Conservation (phyloP, 2,113 vertebrate species). For the Emydocephalus ijimae region DNA sequence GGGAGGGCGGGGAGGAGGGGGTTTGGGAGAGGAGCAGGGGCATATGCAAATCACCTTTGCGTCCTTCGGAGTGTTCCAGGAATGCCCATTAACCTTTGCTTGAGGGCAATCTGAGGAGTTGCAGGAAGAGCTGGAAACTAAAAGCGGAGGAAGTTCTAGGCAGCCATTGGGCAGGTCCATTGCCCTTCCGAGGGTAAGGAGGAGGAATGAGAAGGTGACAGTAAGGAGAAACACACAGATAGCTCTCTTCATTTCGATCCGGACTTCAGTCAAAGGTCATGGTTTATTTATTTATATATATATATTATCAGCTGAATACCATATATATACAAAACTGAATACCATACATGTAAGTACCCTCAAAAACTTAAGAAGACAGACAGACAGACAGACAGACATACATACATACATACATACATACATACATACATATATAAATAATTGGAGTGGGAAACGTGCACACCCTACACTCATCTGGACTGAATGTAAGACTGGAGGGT, state of each 20-base stretch:
- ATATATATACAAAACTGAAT: too few relatives aligned
- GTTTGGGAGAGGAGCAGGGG: not conserved
- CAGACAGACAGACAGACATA: too few relatives aligned
- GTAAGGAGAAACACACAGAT: not conserved
- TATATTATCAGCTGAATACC: too few relatives aligned
- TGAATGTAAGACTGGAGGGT: not conserved
- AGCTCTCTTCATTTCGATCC: not conserved
- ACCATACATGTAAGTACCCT: too few relatives aligned
- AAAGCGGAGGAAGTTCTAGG: not conserved
- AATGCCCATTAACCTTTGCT: conserved; percentile 6
- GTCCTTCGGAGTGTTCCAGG: conserved; percentile 13
- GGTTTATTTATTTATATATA: not conserved
- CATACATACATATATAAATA: too few relatives aligned
- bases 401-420: too few relatives aligned
- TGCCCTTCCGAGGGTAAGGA: not conserved
- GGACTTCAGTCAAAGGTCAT: not conserved
- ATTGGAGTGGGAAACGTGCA: not conserved
- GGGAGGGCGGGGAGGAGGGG: not conserved
- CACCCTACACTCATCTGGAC: not conserved
- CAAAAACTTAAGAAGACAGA: too few relatives aligned
- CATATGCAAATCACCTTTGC: conserved; percentile 1
- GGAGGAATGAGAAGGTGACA: not conserved
- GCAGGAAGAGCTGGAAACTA: not conserved
- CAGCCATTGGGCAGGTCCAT: conserved; percentile 25
- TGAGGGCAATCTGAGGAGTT: not conserved